Evolutionary conservation across 2,797 vertebrate genomes (phyloP).

Genomic region (Acestrorhynchus altus): DNA sequence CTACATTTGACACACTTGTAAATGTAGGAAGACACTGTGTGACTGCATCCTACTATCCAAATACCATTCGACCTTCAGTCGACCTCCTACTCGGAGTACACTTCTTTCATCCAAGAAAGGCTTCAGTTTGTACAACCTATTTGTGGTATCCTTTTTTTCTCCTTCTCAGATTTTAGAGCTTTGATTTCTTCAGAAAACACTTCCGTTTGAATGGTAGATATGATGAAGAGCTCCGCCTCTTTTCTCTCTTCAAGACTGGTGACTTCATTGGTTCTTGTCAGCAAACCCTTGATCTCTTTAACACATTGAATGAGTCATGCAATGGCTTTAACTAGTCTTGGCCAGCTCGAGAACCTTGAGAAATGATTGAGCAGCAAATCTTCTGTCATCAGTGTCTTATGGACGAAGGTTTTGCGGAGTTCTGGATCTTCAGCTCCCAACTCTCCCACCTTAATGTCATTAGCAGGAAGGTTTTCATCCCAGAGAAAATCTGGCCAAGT

Average conservation of each 20-base stretch:
- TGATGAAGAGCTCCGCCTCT: conserved; percentile 31
- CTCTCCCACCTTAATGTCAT: not conserved
- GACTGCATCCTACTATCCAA: conserved; percentile 44
- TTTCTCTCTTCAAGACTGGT: conserved; percentile 27
- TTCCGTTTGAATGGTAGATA: conserved; percentile 25
- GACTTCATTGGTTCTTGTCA: not conserved
- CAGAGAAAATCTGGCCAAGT: not conserved
- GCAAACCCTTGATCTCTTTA: not conserved
- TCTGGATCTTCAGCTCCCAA: not conserved
- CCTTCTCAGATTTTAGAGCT: not conserved
- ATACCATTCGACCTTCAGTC: conserved; percentile 20
- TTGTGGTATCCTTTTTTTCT: not conserved
- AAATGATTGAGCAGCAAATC: conserved; percentile 41
- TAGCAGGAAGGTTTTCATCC: not conserved
- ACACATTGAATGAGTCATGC: conserved; percentile 33
- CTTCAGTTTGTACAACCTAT: not conserved
- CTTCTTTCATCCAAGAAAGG: conserved; percentile 30
- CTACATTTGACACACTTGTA: conserved; percentile 43
- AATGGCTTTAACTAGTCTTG: conserved; percentile 42
- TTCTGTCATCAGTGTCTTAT: conserved; percentile 8
- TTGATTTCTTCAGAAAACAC: conserved; percentile 45
- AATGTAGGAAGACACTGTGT: conserved; percentile 1
- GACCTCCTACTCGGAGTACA: conserved; percentile 24
- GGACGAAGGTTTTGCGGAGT: not conserved
- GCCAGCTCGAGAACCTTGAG: conserved; percentile 53